These are phyloP conservation scores for Drosophila kokeensis DNA, from an alignment of 2,888 invertebrate species.

Conservation along the genomic window DNA sequence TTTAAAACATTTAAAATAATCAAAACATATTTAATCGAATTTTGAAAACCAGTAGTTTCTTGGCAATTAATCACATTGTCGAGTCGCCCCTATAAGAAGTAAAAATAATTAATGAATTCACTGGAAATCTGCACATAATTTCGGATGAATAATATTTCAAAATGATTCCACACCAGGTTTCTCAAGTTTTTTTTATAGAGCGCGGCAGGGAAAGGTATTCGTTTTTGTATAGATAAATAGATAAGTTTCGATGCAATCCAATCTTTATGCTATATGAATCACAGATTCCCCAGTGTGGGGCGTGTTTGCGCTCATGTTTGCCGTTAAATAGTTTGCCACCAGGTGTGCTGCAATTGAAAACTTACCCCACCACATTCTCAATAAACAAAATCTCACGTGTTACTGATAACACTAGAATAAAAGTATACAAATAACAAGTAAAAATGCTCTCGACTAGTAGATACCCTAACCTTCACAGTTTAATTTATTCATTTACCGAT, in stretches of 20 bases:
- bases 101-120: neutral
- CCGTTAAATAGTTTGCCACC: conserved; percentile 9
- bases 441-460: neutral
- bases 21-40: neutral
- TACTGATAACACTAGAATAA: conserved; percentile 42
- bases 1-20: neutral
- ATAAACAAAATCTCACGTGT: conserved; percentile 41
- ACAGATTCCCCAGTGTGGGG: neutral
- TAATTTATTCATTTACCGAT: neutral
- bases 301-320: neutral
- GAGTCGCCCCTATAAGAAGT: conserved; percentile 1
- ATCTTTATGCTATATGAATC: neutral
- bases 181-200: neutral
- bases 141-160: neutral
- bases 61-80: neutral
- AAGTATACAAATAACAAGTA: neutral
- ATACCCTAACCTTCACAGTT: neutral
- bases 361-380: neutral
- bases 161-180: neutral
- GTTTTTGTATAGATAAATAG: neutral
- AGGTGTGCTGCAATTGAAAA: conserved; percentile 5
- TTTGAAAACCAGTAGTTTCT: no score
- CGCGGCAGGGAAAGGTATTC: conserved; percentile 1
- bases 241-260: conserved; percentile 15
- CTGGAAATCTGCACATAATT: neutral